phyloP scores from a whole-genome alignment of 2,888 invertebrate species.

The Melinaea menophilus region DNA sequence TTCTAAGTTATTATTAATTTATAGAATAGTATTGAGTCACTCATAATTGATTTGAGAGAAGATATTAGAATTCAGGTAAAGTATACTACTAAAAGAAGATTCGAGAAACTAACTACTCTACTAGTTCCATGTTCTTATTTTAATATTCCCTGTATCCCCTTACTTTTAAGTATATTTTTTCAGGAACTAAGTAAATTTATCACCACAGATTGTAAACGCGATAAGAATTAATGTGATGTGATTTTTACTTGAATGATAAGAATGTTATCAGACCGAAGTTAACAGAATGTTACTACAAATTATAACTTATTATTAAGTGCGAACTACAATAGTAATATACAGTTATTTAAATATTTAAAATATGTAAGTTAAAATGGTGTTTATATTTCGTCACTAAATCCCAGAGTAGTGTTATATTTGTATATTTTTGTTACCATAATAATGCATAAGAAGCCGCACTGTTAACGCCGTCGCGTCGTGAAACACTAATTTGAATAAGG shows the following conservation, averaged over 20 bases:
- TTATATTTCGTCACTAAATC: constrained; percentile 9
- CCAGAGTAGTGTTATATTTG: not conserved
- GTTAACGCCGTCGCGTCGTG: not conserved
- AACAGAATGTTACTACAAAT: not conserved
- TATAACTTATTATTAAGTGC: not conserved
- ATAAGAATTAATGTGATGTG: constrained; percentile 43
- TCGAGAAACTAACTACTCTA: no score
- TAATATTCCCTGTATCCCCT: no score
- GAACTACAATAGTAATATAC: not conserved
- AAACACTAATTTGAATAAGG: constrained; percentile 1
- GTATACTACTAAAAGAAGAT: no score
- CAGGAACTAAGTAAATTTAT: no score
- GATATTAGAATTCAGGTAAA: no score
- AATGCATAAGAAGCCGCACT: constrained; percentile 1
- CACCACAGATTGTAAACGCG: constrained; percentile 13
- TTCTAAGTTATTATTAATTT: no score
- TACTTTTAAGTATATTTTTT: no score
- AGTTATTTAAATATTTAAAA: not conserved
- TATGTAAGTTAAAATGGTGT: not conserved
- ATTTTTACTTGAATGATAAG: constrained; percentile 45
- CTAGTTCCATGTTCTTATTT: no score
- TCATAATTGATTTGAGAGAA: no score
- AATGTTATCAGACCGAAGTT: constrained; percentile 21
- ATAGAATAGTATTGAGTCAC: no score
- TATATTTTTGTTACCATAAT: constrained; percentile 1